These are phyloP conservation scores for Zonitis immaculata DNA, from an alignment of 2,888 invertebrate genomes.

Conservation along the genomic window DNA sequence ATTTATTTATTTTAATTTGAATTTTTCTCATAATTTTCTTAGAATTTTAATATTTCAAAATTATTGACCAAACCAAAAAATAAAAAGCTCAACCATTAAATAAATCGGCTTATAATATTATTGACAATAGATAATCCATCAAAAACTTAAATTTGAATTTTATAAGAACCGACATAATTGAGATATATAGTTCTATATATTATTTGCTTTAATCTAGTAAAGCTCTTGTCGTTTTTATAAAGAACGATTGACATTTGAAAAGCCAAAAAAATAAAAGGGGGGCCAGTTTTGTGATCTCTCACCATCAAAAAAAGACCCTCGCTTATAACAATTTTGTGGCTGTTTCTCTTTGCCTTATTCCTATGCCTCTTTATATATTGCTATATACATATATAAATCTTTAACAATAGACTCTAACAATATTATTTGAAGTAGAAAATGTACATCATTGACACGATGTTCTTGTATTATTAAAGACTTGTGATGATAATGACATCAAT, in stretches of 20 bases:
- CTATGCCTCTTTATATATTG: background rate
- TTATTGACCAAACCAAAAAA: background rate
- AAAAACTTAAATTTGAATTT: background rate
- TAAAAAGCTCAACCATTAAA: background rate
- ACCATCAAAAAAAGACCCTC: background rate
- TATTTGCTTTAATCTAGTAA: slow-evolving; percentile 33
- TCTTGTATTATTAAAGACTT: background rate
- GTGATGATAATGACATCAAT: background rate
- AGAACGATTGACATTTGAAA: slow-evolving; percentile 16
- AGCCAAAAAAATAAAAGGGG: slow-evolving; percentile 4
- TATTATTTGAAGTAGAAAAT: background rate
- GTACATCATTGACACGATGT: background rate
- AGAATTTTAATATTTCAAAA: background rate
- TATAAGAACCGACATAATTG: slow-evolving; percentile 22
- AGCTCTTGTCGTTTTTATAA: slow-evolving; percentile 31
- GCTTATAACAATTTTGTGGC: background rate
- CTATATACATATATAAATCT: background rate
- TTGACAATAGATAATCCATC: background rate
- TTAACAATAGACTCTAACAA: background rate
- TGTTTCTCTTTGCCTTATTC: background rate
- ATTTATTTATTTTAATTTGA: too few relatives aligned
- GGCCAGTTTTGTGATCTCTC: background rate
- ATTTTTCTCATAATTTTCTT: background rate
- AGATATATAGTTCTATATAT: slow-evolving; percentile 27
- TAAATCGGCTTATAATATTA: background rate